These are phyloP conservation scores for Syrmaticus mikado DNA, from an alignment of 2,113 vertebrate species.

Conservation along the genomic window DNA sequence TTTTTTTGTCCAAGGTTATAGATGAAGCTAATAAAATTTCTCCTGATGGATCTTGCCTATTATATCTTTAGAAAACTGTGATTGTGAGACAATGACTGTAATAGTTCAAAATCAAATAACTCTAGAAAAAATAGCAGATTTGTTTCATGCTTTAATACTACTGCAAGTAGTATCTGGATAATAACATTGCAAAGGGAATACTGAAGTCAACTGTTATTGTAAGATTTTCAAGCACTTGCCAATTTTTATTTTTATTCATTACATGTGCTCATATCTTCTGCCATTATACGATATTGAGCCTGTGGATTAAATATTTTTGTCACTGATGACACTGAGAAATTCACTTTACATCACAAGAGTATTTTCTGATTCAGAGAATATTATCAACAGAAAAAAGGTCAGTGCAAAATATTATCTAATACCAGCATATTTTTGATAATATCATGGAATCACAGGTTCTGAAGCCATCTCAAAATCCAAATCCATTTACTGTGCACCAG, in stretches of 20 bases:
- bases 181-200: neutral
- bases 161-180: neutral
- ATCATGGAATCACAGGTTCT: neutral
- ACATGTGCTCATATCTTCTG: rapidly evolving
- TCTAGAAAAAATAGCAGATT: neutral
- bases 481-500: neutral
- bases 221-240: neutral
- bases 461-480: neutral
- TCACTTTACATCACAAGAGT: neutral
- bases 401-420: neutral
- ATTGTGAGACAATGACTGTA: neutral
- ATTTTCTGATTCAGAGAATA: neutral
- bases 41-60: neutral
- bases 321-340: neutral
- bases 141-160: neutral
- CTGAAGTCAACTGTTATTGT: neutral
- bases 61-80: neutral
- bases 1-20: neutral
- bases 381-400: neutral
- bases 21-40: neutral
- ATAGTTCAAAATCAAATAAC: neutral
- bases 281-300: neutral
- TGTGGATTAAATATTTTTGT: neutral
- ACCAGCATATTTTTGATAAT: neutral
- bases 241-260: neutral